Base-by-base conservation (phyloP, 2,797 vertebrate species). In the Brachyrhaphis roseni region DNA sequence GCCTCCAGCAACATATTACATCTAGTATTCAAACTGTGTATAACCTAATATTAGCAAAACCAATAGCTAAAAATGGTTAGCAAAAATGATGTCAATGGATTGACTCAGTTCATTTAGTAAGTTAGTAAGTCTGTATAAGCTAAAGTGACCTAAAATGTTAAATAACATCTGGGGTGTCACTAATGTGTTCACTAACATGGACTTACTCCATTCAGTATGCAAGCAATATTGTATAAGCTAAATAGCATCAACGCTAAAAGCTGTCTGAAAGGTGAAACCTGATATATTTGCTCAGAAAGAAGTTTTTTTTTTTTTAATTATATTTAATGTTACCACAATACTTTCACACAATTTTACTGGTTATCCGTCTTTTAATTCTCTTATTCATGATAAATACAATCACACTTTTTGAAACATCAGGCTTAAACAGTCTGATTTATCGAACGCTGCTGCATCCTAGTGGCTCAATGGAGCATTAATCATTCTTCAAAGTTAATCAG, bases 371-470 rank as follows among this genome's bases (percentile, higher is more conserved):
- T 72, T 47, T 8, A 4, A 49, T 49, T 75, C 41, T 1, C 43
- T n/a, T 57, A 7, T 8, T 73, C 1, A 51, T 47, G 23, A 55
- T 0, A 71, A 76, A 43, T 1, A 45, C 70, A 2, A 0, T 43
- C 47, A 70, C 0, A 15, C 26, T 1, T 34, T 62, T 4, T 5
- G 43, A 70, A 68, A 53, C 15, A 0, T 45, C 26, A 8, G 34
- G 12, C 47, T 4, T 23, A 28, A 79, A 12, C 18, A 5, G 15
- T 43, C 53, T 68, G 5, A 85, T 76, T 78, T 71, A 15, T 82
- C 78, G 57, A 79, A 57, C 81, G 86, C 76, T 91, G 78, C 89
- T 90, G 86, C 85, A 8, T 13, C 70, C 91, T 88, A 77, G 83
- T 90, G 91, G 92, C 64, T 15, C 1, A 12, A 76, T 23, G 76